phyloP scores from a whole-genome alignment of 2,888 invertebrate species.

The Idaea biselata region DNA sequence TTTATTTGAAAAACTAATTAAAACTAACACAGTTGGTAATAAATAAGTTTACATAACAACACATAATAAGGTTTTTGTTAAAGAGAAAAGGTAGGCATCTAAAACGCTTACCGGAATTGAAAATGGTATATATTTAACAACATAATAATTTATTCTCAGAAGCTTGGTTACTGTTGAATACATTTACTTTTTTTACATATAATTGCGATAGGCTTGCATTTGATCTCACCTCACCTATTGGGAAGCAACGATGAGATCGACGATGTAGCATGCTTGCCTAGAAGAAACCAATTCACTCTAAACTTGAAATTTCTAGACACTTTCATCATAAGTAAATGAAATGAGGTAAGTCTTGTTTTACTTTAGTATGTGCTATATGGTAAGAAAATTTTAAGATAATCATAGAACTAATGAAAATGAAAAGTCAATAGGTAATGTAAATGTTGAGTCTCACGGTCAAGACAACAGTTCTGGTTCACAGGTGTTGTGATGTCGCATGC shows the following conservation, averaged over 20 bases:
- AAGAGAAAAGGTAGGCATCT: neutral
- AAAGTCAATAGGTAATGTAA: constrained; percentile 46
- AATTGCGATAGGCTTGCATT: too few species aligned
- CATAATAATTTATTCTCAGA: neutral
- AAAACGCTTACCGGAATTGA: neutral
- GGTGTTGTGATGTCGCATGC: constrained; percentile 64
- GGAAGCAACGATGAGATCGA: too few species aligned
- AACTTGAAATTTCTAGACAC: too few species aligned
- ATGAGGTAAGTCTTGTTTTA: neutral
- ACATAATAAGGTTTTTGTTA: neutral
- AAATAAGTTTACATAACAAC: neutral
- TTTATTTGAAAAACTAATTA: constrained; percentile 13
- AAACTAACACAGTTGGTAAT: neutral
- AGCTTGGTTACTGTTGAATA: neutral
- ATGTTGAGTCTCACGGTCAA: constrained; percentile 74
- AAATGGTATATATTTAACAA: neutral
- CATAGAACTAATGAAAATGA: constrained; percentile 27
- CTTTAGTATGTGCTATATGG: neutral
- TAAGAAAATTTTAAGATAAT: neutral
- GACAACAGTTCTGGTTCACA: constrained; percentile 68
- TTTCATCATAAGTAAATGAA: too few species aligned
- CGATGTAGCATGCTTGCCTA: too few species aligned
- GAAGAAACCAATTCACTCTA: too few species aligned
- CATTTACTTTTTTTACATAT: neutral
- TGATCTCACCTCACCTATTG: too few species aligned